These are phyloP conservation scores for Atethmia centrago DNA, from an alignment of 2,888 invertebrate species.

Conservation along the genomic window DNA sequence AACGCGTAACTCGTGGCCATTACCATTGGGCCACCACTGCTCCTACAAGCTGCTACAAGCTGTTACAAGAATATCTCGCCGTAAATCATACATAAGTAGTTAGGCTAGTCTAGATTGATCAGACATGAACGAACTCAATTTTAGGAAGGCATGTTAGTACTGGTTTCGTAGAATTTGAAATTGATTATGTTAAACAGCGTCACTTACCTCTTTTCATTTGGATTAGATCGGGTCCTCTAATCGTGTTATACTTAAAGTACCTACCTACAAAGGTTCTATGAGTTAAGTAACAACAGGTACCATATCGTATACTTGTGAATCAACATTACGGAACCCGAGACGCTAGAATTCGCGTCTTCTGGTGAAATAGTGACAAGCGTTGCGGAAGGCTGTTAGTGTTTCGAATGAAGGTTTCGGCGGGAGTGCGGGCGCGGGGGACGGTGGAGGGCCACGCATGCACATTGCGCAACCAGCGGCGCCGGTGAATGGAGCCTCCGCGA, in stretches of 20 bases:
- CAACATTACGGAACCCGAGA: constrained; percentile 49
- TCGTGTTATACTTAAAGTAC: not conserved
- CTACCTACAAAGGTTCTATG: not conserved
- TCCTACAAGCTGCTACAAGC: too few relatives aligned
- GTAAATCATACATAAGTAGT: constrained; percentile 25
- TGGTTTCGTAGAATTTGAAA: constrained; percentile 15
- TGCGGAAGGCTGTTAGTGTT: constrained; percentile 76
- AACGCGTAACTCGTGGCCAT: too few relatives aligned
- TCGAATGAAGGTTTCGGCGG: constrained; percentile 78
- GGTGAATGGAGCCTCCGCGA: constrained; percentile 85
- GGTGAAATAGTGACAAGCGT: constrained; percentile 68
- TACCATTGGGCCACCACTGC: too few relatives aligned
- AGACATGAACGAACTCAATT: constrained; percentile 17
- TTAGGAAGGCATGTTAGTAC: not conserved
- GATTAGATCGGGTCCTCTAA: not conserved
- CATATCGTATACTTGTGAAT: constrained; percentile 46
- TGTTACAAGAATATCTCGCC: constrained; percentile 10
- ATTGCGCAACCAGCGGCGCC: constrained; percentile 87
- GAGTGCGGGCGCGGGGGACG: constrained; percentile 60
- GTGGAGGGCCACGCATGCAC: constrained; percentile 78
- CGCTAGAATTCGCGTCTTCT: constrained; percentile 61
- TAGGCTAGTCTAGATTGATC: constrained; percentile 21
- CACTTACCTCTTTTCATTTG: not conserved
- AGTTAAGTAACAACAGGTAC: constrained; percentile 16
- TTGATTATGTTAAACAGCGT: constrained; percentile 13